phyloP scores from a whole-genome alignment of 1,140 invertebrate species.

The Trichomalopsis sarcophagae region DNA sequence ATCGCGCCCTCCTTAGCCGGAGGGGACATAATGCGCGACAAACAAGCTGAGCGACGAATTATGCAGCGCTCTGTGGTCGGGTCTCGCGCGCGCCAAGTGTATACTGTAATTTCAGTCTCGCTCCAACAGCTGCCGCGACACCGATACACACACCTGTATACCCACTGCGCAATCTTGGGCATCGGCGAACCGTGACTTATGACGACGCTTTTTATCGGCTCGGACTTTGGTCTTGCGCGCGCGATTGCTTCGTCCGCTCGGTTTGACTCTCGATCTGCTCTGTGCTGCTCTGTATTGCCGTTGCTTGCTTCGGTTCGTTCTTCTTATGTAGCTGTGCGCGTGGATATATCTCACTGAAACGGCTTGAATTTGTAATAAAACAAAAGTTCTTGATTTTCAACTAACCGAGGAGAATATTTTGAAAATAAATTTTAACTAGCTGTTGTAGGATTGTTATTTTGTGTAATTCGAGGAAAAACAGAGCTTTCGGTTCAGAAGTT shows the following conservation, averaged over 20 bases:
- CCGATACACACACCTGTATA: background rate
- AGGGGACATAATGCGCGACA: background rate
- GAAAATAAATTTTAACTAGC: no score
- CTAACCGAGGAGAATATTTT: no score
- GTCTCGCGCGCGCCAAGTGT: background rate
- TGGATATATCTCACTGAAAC: no score
- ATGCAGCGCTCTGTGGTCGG: background rate
- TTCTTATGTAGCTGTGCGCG: no score
- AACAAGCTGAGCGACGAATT: constrained; percentile 13
- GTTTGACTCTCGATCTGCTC: background rate
- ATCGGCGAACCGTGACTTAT: background rate
- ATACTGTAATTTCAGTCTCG: background rate
- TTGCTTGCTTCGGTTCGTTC: no score
- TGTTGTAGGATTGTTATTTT: no score
- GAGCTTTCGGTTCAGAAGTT: no score
- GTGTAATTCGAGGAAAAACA: no score
- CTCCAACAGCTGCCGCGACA: background rate
- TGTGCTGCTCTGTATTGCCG: no score
- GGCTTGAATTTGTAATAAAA: no score
- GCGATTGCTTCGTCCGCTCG: background rate
- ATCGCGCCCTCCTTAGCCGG: no score
- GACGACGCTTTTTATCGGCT: background rate
- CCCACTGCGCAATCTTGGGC: background rate
- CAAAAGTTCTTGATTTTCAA: no score
- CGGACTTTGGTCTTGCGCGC: background rate